A percentile compares a stretch with the other conserved stretches of the same genome.
phyloP scores from a whole-genome alignment of 2,888 invertebrate genomes.

The Aspidiotus rigidus region DNA sequence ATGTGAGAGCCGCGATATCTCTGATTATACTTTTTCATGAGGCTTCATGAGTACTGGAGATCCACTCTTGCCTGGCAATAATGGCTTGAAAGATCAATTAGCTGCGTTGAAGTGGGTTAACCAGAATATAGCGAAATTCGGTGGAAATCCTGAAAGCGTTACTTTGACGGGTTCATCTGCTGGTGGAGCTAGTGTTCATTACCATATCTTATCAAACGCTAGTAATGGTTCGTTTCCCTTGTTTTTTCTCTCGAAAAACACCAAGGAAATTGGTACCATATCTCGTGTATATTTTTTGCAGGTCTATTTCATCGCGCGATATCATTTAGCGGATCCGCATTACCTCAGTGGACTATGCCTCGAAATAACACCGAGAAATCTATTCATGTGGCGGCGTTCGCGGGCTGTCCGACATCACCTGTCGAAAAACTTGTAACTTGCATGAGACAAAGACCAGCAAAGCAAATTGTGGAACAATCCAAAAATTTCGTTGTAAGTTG shows the following conservation, averaged over 20 bases:
- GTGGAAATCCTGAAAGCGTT: constrained; percentile 15
- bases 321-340: neutral
- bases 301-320: constrained; percentile 2
- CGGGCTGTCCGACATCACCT: constrained; percentile 6
- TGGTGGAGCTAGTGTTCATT: constrained; percentile 5
- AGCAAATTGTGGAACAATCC: constrained; percentile 37
- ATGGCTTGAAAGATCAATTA: constrained; percentile 1
- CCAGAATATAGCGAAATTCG: constrained; percentile 12
- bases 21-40: neutral
- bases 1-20: neutral
- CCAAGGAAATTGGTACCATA: neutral
- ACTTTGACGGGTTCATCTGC: neutral
- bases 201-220: neutral
- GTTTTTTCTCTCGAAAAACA: neutral
- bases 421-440: neutral
- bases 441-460: constrained; percentile 28
- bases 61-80: constrained; percentile 7
- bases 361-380: neutral
- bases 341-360: constrained; percentile 3
- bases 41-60: constrained; percentile 21
- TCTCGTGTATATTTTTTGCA: neutral
- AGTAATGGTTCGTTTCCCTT: constrained; percentile 11
- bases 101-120: constrained; percentile 8
- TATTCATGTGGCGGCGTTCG: neutral
- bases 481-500: constrained; percentile 28